phyloP scores from a whole-genome alignment of 2,113 vertebrate genomes.

The Egretta garzetta region DNA sequence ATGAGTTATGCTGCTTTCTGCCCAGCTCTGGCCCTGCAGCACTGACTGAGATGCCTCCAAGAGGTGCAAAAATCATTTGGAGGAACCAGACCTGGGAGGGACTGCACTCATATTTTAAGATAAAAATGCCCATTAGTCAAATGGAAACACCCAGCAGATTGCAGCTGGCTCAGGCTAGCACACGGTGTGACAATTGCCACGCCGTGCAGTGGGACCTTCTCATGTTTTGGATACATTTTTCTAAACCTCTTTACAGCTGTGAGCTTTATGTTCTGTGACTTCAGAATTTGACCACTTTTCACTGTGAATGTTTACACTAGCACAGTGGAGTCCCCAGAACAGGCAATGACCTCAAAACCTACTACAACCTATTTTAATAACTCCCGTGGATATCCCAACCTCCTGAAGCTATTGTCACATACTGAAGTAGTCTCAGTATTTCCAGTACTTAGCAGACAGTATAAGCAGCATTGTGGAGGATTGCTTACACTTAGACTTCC shows the following conservation, averaged over 20 bases:
- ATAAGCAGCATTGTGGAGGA: background rate
- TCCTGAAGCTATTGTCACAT: background rate
- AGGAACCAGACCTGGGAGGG: background rate
- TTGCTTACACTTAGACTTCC: background rate
- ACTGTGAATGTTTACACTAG: background rate
- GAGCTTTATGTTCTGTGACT: background rate
- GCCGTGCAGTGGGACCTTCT: background rate
- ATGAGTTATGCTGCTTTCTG: background rate
- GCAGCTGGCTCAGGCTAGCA: background rate
- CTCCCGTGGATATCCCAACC: background rate
- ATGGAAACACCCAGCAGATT: background rate
- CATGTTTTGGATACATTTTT: background rate
- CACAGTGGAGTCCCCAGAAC: background rate
- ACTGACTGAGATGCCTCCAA: background rate
- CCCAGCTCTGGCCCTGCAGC: background rate
- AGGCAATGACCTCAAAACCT: background rate
- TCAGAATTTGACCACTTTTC: background rate
- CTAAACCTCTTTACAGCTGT: background rate
- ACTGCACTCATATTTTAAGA: background rate
- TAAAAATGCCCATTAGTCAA: background rate
- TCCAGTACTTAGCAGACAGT: background rate
- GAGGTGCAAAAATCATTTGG: background rate
- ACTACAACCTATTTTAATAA: background rate
- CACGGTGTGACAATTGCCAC: too few species aligned
- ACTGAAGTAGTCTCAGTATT: background rate